These are phyloP conservation scores for Pongo abelii DNA, from an alignment of 2,113 vertebrate species.

Conservation along the genomic window DNA sequence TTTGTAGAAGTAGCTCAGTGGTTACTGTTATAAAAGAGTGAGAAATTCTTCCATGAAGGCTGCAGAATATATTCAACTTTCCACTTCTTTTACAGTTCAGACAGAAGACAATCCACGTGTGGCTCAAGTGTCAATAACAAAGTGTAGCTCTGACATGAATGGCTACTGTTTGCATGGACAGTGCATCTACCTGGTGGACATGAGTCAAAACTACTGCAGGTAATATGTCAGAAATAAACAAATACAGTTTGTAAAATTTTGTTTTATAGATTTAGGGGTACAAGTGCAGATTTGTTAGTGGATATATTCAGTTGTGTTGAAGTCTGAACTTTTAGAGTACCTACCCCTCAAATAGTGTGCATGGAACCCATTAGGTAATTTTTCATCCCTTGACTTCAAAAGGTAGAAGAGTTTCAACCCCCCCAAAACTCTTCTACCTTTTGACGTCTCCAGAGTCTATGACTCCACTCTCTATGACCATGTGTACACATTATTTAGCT, in stretches of 20 bases:
- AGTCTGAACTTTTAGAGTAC: background rate
- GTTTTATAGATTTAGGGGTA: background rate
- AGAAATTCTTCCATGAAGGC: background rate
- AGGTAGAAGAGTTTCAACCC: background rate
- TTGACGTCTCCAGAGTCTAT: background rate
- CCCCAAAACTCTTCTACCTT: background rate
- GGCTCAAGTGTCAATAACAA: constrained; percentile 78
- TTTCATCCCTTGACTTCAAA: background rate
- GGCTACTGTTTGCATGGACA: constrained; percentile 87
- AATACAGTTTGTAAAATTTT: background rate
- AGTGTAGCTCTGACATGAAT: constrained; percentile 83
- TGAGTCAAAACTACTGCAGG: constrained; percentile 84
- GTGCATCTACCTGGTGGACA: constrained; percentile 84
- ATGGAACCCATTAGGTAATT: background rate
- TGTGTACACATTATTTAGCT: background rate
- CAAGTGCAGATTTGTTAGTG: background rate
- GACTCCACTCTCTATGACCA: background rate
- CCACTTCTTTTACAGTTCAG: constrained; percentile 76
- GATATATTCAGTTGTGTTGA: background rate
- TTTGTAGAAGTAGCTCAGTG: background rate
- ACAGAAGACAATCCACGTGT: constrained; percentile 80
- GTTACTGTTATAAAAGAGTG: background rate
- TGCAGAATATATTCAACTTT: background rate
- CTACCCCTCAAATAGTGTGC: background rate
- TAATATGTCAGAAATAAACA: constrained; percentile 37